Base-by-base conservation (phyloP, 2,888 invertebrate species). In the Cheilosia pagana region DNA sequence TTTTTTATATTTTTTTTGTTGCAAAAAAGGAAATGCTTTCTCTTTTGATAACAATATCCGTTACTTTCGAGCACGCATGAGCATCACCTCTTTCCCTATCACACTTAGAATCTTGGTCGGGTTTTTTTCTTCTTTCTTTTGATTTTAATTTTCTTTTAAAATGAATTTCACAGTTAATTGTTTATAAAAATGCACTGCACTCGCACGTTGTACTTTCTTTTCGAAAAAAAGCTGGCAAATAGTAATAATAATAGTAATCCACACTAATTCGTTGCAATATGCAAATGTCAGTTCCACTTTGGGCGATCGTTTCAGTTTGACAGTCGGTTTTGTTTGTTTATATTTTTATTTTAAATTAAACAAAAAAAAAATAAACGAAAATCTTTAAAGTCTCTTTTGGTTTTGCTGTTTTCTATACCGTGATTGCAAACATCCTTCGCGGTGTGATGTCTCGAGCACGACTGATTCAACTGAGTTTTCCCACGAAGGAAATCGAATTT, bases 381-480 rank as follows among this genome's bases (percentile, higher is more conserved):
- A 21, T 16, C 10, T 48, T 50, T 3, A 4, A 41, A 41, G 39
- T 21, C 23, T 28, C 28, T 8, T 53, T 45, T 39, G 57, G 19
- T 59, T 63, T 45, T 50, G 0, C 63, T 41, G 48, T 67, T 21
- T n/a, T 63, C 28, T 74, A 74, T 63, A 70, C 63, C 83, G 83
- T 74, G 55, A 70, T 52, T 55, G 43, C 55, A 63, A 63, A 57
- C 83, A 83, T 79, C 72, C 79, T 74, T 70, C 41, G 21, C 79
- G 63, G n/a, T 74, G 41, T 57, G 83, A 79, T 83, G 83, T 83
- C 79, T 83, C 78, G 83, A 83, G 63, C 83, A 79, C 83, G 74
- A 83, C 83, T 83, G 83, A 74, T 79, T 78, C n/a, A n/a, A 57
- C 52, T 63, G 74, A 70, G 79, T 68, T 83, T 78, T 63, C 79